These are phyloP conservation scores for Autographa pulchrina DNA, from an alignment of 2,888 invertebrate species.

Conservation along the genomic window DNA sequence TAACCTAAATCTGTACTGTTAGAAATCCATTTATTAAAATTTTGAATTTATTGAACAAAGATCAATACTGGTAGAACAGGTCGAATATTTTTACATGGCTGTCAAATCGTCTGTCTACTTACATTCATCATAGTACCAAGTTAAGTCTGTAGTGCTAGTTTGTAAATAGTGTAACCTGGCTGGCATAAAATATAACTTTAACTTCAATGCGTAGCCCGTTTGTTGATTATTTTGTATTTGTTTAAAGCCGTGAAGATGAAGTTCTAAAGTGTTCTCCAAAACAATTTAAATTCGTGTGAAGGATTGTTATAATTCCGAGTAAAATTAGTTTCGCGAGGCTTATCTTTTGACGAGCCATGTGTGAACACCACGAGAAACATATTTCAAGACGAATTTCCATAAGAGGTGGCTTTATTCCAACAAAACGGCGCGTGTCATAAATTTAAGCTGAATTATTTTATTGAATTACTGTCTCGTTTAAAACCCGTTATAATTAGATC, in stretches of 20 bases:
- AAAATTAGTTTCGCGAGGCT: conserved; percentile 48
- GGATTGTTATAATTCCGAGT: conserved; percentile 51
- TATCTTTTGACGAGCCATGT: conserved; percentile 60
- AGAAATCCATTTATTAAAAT: no score
- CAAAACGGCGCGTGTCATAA: conserved; percentile 47
- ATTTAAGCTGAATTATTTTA: conserved; percentile 41
- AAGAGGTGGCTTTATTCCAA: conserved; percentile 42
- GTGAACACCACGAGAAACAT: conserved; percentile 54
- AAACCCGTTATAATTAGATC: conserved; percentile 27
- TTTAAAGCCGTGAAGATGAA: conserved; percentile 28
- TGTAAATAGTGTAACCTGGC: no score
- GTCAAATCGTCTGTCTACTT: no score
- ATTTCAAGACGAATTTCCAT: conserved; percentile 45
- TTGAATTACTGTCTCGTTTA: conserved; percentile 20
- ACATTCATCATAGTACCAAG: no score
- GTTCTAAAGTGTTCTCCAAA: no score
- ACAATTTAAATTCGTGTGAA: conserved; percentile 48
- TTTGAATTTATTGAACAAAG: no score
- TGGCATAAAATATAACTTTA: no score
- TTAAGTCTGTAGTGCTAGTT: no score
- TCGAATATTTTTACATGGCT: no score
- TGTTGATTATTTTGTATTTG: conserved; percentile 28
- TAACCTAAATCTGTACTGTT: no score
- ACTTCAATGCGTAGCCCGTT: conserved; percentile 5
- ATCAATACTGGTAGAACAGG: no score